Evolutionary conservation across 2,113 vertebrate species (phyloP), one percentile per base, ranked within the genome.

Genomic region (Agelaius phoeniceus): DNA sequence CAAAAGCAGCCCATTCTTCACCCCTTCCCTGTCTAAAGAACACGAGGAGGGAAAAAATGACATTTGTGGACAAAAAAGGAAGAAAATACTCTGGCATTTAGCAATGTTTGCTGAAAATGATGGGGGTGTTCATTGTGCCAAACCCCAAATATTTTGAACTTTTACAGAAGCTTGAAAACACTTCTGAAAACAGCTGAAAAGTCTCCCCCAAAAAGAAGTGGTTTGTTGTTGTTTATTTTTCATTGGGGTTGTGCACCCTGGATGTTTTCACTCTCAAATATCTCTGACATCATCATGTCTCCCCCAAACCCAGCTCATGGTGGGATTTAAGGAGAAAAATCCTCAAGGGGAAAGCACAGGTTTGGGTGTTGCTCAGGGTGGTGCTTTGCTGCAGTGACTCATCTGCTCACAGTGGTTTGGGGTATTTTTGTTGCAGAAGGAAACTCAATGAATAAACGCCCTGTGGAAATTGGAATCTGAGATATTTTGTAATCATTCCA

Each of bases 131-230:
- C 62, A 30, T 55, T 91, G 69, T 93, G 90, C 93, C 93, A 94
- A 93, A 94, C 83, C 89, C 86, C 83, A 93, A 80, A 78, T 92
- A 90, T 63, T 90, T 35, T 67, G 13, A 84, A 74, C 61, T 71
- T 93, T 35, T 72, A 71, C 37, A 58, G 61, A 84, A 84, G 15
- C 31, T 63, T 51, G 72, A 71, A 71, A 77, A 84, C 43, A 17
- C 43, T 71, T 74, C 33, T 59, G 39, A 44, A 87, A 93, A 84
- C 43, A 37, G 30, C 18, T 49, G 44, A 75, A 30, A 75, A 55
- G 15, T 51, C 55, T 80, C 52, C 31, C n/a, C 44, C 10, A 20
- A 67, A 67, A 65, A 43, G 7, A 62, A 74, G 12, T 51, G 35
- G 6, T 51, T 78, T 43, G 27, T 39, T 90, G 27, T 6, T 46